Conservation (phyloP, 2,113 vertebrate species). For the Gadus chalcogrammus region DNA sequence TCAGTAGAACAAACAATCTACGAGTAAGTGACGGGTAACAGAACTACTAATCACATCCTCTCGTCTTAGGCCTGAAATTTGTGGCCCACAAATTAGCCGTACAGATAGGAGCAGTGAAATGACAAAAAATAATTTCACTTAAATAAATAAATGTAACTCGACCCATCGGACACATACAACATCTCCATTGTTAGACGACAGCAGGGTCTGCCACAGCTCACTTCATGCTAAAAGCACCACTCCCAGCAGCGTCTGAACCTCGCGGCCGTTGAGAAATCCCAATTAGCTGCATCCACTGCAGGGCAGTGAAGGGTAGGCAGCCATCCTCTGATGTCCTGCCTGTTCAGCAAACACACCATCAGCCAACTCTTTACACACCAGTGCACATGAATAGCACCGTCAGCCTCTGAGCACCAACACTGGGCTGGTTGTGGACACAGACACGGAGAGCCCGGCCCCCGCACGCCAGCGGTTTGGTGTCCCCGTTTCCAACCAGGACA, state of each 20-base stretch:
- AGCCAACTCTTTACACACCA: constrained; percentile 74
- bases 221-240: background rate
- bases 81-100: no score
- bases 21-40: no score
- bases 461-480: constrained; percentile 45
- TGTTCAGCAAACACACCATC: constrained; percentile 73
- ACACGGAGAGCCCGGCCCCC: constrained; percentile 52
- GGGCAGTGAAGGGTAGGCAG: constrained; percentile 59
- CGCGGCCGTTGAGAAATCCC: constrained; percentile 55
- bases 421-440: constrained; percentile 68
- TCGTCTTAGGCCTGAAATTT: no score
- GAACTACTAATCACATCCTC: no score
- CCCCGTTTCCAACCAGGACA: constrained; percentile 63
- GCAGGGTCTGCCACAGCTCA: no score
- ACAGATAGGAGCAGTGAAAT: no score
- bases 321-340: constrained; percentile 63
- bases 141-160: no score
- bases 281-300: constrained; percentile 61
- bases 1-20: no score
- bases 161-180: no score
- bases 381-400: constrained; percentile 73
- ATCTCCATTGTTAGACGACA: no score
- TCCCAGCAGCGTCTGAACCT: constrained; percentile 54
- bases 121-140: no score
- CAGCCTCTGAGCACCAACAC: constrained; percentile 69